These are phyloP conservation scores for Oreochromis spilurus DNA, from an alignment of 2,113 vertebrate species.

Conservation along the genomic window DNA sequence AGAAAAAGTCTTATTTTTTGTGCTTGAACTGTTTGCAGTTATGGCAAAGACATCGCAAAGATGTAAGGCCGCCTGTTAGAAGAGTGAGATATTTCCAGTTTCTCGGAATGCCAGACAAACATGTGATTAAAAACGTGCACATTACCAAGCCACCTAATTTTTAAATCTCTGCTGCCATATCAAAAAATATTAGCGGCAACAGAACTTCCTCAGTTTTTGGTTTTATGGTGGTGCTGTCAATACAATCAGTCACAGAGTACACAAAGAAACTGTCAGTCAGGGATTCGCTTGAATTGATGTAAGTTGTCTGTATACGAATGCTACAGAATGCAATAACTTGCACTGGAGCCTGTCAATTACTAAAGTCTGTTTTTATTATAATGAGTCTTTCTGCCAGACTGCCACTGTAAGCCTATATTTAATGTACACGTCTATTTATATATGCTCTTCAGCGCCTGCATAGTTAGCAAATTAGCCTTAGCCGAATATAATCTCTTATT, in stretches of 20 bases:
- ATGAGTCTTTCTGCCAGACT: not conserved
- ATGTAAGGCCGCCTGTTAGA: rapidly evolving
- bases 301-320: not conserved
- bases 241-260: too few species aligned
- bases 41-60: not conserved
- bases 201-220: not conserved
- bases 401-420: not conserved
- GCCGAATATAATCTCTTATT: not conserved
- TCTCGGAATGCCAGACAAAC: not conserved
- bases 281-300: not conserved
- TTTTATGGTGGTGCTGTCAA: too few species aligned
- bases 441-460: not conserved
- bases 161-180: not conserved
- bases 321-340: not conserved
- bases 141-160: not conserved
- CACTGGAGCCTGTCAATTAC: not conserved
- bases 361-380: not conserved
- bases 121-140: not conserved
- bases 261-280: not conserved
- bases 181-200: not conserved
- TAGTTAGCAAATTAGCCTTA: not conserved
- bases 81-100: not conserved
- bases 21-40: not conserved
- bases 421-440: not conserved
- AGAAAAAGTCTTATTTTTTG: not conserved